A percentile compares a stretch with the other conserved stretches of the same genome.
These are phyloP conservation scores for Leptopilina drosophilae DNA, from an alignment of 2,888 invertebrate species.

Conservation along the genomic window DNA sequence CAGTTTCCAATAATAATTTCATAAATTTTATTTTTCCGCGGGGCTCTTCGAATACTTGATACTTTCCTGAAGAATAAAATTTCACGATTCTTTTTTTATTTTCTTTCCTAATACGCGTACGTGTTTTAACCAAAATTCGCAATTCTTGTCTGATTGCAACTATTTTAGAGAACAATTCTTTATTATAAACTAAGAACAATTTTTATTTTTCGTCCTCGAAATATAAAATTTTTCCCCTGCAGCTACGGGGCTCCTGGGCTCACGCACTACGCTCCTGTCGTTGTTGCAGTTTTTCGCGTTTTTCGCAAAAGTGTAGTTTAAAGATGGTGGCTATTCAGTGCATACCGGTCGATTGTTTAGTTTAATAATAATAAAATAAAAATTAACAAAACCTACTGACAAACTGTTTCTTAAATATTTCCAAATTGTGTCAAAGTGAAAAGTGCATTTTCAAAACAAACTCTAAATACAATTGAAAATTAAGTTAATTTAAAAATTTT, in stretches of 20 bases:
- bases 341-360: neutral
- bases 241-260: neutral
- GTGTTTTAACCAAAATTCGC: no score
- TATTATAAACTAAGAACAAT: no score
- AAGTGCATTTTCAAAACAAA: neutral
- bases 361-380: neutral
- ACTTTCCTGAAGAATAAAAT: no score
- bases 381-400: neutral
- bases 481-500: neutral
- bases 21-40: no score
- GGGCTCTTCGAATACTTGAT: no score
- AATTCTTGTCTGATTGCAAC: no score
- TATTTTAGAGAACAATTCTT: no score
- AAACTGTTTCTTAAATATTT: neutral
- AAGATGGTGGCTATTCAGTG: conserved; percentile 5
- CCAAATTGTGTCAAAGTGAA: neutral
- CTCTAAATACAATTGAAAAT: neutral
- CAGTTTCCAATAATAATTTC: no score
- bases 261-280: conserved; percentile 42
- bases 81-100: no score
- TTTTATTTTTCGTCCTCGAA: no score
- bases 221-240: no score
- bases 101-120: no score
- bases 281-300: conserved; percentile 28
- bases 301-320: conserved; percentile 2